Evolutionary conservation across 2,113 vertebrate genomes (phyloP), one percentile per base, ranked within the genome.

Genomic region (Ochotona princeps): DNA sequence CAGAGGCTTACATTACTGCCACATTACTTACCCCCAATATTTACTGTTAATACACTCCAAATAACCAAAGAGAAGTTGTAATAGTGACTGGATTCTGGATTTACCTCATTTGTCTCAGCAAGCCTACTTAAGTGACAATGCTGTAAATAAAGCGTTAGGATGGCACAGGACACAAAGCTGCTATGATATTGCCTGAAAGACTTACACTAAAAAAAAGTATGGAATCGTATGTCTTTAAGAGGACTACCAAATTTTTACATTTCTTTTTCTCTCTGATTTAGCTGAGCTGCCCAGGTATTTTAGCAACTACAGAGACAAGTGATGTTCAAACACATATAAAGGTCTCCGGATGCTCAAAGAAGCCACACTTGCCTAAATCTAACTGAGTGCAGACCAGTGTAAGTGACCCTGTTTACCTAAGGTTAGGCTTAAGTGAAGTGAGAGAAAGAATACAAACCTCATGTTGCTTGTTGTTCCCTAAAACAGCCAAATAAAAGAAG

Each of bases 151-250:
- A 61, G 44, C 82, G 25, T 78, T 26, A 8, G 18, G 79, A n/a
- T 66, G 65, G 72, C 54, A 70, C 15, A 35, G 69, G 14, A 63
- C 49, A 35, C 21, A 32, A 88, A 72, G 21, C 32, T 74, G 69
- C 35, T 57, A 25, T 74, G 72, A 89, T 21, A 61, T 4, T 84
- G 25, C 92, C 78, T 93, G 65, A 87, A 79, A 92, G 70, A 67
- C 11, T 57, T 10, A 63, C 5, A 65, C 26, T 63, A 86, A 61
- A 44, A 44, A 26, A 47, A 67, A 54, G 20, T 65, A 78, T 73
- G 20, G 67, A 57, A 72, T 21, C 30, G 69, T 63, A 20, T 73
- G 5, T 44, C 25, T 11, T 2, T 7, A 79, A n/a, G 51, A 21
- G 10, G 5, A 30, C 2, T 65, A 15, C 49, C 30, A 85, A 9